Percentiles rank a stretch among this genome's conserved stretches.
phyloP scores from a whole-genome alignment of 2,113 vertebrate genomes.

The Nematolebias whitei region DNA sequence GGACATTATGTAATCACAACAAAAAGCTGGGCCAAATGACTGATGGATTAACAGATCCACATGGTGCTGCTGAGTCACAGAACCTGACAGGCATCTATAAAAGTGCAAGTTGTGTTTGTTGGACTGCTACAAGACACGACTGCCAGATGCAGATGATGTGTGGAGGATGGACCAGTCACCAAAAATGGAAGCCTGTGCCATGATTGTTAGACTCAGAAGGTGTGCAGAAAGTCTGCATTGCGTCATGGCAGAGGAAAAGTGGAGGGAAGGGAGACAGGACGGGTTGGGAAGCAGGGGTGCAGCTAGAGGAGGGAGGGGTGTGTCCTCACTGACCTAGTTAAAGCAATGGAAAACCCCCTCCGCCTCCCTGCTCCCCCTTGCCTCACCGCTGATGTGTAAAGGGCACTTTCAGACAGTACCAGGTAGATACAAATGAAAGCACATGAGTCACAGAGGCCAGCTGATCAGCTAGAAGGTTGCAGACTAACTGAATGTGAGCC shows the following conservation, averaged over 20 bases:
- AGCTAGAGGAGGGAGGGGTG: conserved; percentile 58
- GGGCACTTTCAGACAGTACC: conserved; percentile 68
- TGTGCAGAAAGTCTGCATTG: conserved; percentile 71
- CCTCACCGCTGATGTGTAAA: conserved; percentile 65
- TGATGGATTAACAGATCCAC: conserved; percentile 22
- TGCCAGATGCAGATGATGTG: conserved; percentile 15
- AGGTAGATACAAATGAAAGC: conserved; percentile 45
- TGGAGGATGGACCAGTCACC: conserved; percentile 17
- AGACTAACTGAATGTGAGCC: conserved; percentile 12
- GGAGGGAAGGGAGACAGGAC: conserved; percentile 28
- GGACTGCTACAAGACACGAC: conserved; percentile 2
- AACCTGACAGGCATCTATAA: conserved; percentile 7
- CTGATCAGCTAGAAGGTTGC: background rate
- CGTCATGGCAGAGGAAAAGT: conserved; percentile 64
- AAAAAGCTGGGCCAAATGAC: conserved; percentile 33
- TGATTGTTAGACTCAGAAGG: conserved; percentile 30
- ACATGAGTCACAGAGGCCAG: conserved; percentile 11
- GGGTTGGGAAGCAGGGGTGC: conserved; percentile 47
- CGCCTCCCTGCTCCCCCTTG: conserved; percentile 26
- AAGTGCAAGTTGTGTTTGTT: conserved; percentile 30
- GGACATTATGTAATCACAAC: conserved; percentile 54
- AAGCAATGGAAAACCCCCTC: conserved; percentile 58
- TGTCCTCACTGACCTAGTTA: conserved; percentile 78
- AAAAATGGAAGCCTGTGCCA: conserved; percentile 13
- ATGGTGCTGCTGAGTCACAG: conserved; percentile 41